Evolutionary conservation across 1,140 invertebrate genomes (phyloP), one percentile per base, ranked within the genome.

Genomic region (Vollenhovia emeryi): DNA sequence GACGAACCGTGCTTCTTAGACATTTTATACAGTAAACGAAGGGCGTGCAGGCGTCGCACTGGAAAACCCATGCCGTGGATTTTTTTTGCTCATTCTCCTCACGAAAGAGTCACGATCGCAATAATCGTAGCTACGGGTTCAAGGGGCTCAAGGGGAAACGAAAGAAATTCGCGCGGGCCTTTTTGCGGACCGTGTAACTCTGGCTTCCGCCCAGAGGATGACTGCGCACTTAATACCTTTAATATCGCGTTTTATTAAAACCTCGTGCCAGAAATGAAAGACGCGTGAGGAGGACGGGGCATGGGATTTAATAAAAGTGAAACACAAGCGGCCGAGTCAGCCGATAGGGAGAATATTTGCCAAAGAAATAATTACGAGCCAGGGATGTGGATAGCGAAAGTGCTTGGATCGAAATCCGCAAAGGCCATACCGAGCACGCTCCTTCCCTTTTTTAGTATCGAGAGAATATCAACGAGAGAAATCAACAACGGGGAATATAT

Each of bases 241-340:
- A 90, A 90, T 90, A 89, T 90, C 87, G 75, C 84, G 55, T 90
- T 90, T 90, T 90, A 90, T 90, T 90, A 90, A 90, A 90, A 89
- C 30, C 85, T 36, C n/a, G 79, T 76, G 40, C 55, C 66, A 62
- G 82, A 30, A 64, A 79, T 79, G 76, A 84, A 78, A 64, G 45
- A 52, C 30, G 59, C n/a, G 43, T 21, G 73, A 15, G 40, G 18
- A 6, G 15, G 55, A 21, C 24, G 33, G 33, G 78, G 74, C 71
- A 55, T 74, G 74, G 55, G 75, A 73, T 85, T 89, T 89, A 88
- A 86, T 89, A 88, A 86, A 89, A 89, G 87, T 84, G 84, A 89
- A 88, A 89, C 64, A 89, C 64, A 86, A 89, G 79, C 86, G 71
- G 57, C 52, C 86, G 36, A 55, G 74, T 40, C 60, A 52, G 80